Percentiles rank a stretch among this genome's conserved stretches.
Evolutionary conservation across 2,888 invertebrate genomes (phyloP).

Genomic region (Eugnorisma glareosa): DNA sequence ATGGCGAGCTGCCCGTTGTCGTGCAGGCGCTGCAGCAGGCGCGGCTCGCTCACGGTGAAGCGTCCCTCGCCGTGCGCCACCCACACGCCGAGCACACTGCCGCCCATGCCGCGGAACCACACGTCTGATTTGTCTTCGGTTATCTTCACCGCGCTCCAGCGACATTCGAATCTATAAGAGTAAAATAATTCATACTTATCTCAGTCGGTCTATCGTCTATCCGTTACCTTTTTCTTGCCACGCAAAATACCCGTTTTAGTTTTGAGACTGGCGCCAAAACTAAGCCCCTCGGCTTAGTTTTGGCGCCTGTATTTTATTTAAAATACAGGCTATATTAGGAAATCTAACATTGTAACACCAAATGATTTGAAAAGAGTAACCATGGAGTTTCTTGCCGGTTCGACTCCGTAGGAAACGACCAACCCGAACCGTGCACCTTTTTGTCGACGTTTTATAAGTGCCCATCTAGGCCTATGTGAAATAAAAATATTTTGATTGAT

Average conservation of each 20-base stretch:
- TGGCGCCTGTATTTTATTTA: too few relatives aligned
- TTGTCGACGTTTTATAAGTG: too few relatives aligned
- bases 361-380: too few relatives aligned
- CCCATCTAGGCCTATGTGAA: too few relatives aligned
- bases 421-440: too few relatives aligned
- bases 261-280: too few relatives aligned
- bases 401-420: too few relatives aligned
- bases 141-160: conserved; percentile 94
- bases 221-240: not conserved
- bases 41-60: conserved; percentile 91
- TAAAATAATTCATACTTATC: not conserved
- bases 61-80: conserved; percentile 98
- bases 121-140: conserved; percentile 92
- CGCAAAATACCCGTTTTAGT: not conserved
- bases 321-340: too few relatives aligned
- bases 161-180: conserved; percentile 91
- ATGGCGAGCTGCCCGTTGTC: conserved; percentile 93
- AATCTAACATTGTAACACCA: too few relatives aligned
- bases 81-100: conserved; percentile 98
- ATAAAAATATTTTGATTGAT: too few relatives aligned
- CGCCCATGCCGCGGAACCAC: conserved; percentile 97
- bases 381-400: too few relatives aligned
- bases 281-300: too few relatives aligned
- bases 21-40: conserved; percentile 87
- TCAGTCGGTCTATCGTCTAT: not conserved